Percentiles rank a stretch among this genome's conserved stretches.
phyloP scores from a whole-genome alignment of 1,140 invertebrate genomes.

The Drosophila funebris region DNA sequence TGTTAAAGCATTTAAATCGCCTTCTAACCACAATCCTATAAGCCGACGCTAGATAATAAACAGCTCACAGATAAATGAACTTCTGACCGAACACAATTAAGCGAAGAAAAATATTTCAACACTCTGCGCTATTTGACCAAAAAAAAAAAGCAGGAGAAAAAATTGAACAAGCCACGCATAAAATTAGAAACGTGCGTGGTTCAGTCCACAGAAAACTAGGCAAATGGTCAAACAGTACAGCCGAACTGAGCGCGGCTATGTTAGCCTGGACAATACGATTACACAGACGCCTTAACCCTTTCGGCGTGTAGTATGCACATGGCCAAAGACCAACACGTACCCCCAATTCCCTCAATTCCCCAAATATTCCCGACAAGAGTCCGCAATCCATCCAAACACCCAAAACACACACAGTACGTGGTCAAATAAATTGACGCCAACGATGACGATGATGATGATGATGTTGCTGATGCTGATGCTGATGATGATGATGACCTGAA shows the following conservation, averaged over 20 bases:
- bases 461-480: too few relatives aligned
- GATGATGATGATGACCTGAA: slow-evolving; percentile 38
- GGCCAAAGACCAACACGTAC: slow-evolving; percentile 39
- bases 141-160: slow-evolving; percentile 9
- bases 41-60: slow-evolving; percentile 58
- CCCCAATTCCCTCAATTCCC: slow-evolving; percentile 3
- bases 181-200: slow-evolving; percentile 74
- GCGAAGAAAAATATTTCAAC: slow-evolving; percentile 51
- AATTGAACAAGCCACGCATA: slow-evolving; percentile 73
- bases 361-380: background rate
- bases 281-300: slow-evolving; percentile 64
- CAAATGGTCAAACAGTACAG: slow-evolving; percentile 5
- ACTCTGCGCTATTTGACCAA: slow-evolving; percentile 32
- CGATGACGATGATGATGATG: slow-evolving; percentile 39
- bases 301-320: slow-evolving; percentile 73
- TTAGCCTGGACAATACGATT: slow-evolving; percentile 69
- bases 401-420: slow-evolving; percentile 62
- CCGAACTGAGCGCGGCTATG: slow-evolving; percentile 58
- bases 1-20: slow-evolving; percentile 24
- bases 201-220: slow-evolving; percentile 33
- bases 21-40: slow-evolving; percentile 23
- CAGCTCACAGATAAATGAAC: slow-evolving; percentile 72
- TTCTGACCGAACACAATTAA: slow-evolving; percentile 45
- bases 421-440: slow-evolving; percentile 75
- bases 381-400: slow-evolving; percentile 7